These are phyloP conservation scores for Leptodactylus fuscus DNA, from an alignment of 2,113 vertebrate species.

Conservation along the genomic window DNA sequence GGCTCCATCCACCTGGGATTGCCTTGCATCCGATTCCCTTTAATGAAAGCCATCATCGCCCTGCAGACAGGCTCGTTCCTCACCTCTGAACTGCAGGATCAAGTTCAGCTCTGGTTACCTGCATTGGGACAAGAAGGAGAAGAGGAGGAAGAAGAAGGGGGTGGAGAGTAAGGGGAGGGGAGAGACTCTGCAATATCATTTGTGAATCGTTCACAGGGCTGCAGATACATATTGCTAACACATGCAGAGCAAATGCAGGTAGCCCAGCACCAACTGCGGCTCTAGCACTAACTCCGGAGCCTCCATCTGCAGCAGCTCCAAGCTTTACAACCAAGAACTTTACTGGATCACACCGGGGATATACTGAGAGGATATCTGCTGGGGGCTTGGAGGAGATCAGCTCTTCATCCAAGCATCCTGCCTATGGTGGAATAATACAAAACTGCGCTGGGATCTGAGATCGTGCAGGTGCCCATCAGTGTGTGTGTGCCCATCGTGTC, in stretches of 20 bases:
- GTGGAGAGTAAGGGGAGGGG: slow-evolving; percentile 70
- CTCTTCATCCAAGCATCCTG: background rate
- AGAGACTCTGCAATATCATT: slow-evolving; percentile 89
- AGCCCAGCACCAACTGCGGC: slow-evolving; percentile 79
- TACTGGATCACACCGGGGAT: background rate
- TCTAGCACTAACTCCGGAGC: slow-evolving; percentile 69
- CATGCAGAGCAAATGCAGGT: slow-evolving; percentile 92
- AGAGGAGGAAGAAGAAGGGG: slow-evolving; percentile 61
- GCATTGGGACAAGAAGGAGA: slow-evolving; percentile 75
- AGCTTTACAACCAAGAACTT: background rate
- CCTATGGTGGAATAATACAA: slow-evolving; percentile 3
- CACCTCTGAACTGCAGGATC: slow-evolving; percentile 84
- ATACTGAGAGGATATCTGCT: background rate
- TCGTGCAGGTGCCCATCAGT: too few species aligned
- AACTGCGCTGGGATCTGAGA: slow-evolving; percentile 58
- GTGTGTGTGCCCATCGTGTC: slow-evolving; percentile 76
- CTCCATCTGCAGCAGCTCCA: background rate
- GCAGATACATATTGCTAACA: slow-evolving; percentile 91
- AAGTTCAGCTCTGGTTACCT: slow-evolving; percentile 85
- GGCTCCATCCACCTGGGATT: slow-evolving; percentile 72
- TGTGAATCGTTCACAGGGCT: slow-evolving; percentile 87
- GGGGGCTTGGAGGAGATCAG: background rate
- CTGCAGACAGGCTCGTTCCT: slow-evolving; percentile 67
- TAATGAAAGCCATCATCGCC: slow-evolving; percentile 65
- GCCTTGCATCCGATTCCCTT: slow-evolving; percentile 65